A percentile compares a stretch with the other conserved stretches of the same genome.
Conservation (phyloP, 2,888 invertebrate genomes). For the Drosophila peninsularis region DNA sequence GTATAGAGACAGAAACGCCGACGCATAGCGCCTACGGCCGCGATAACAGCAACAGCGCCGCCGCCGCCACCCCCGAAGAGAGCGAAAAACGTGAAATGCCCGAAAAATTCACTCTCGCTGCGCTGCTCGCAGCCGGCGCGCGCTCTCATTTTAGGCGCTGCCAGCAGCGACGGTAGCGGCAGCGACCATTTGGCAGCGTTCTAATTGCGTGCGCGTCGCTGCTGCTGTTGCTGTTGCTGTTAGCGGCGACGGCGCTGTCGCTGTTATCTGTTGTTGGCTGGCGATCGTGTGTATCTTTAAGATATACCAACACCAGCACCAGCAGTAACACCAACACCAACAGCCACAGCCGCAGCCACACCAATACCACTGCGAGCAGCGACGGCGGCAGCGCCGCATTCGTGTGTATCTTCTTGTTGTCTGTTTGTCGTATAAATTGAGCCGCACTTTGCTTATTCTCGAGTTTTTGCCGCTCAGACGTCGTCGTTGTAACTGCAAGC, state of each 20-base stretch:
- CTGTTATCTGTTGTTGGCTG: conserved; percentile 61
- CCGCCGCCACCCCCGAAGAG: conserved; percentile 59
- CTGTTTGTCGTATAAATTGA: conserved; percentile 79
- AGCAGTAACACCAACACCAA: conserved; percentile 23
- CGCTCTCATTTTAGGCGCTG: conserved; percentile 45
- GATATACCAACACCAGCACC: conserved; percentile 57
- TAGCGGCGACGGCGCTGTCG: conserved; percentile 37
- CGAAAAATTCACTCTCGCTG: conserved; percentile 69
- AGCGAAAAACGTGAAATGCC: conserved; percentile 36
- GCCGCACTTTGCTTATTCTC: conserved; percentile 80
- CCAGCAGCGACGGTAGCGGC: conserved; percentile 8
- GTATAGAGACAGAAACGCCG: conserved; percentile 32
- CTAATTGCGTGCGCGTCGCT: conserved; percentile 72
- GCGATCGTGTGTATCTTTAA: conserved; percentile 74
- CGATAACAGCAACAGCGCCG: conserved; percentile 58
- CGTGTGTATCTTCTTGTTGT: conserved; percentile 74
- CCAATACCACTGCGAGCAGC: conserved; percentile 26
- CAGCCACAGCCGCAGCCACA: conserved; percentile 9
- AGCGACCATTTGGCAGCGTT: conserved; percentile 45
- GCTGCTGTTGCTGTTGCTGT: conserved; percentile 43
- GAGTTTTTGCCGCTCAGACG: conserved; percentile 78
- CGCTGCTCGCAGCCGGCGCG: conserved; percentile 40
- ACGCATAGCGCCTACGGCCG: conserved; percentile 48
- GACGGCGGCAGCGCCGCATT: conserved; percentile 36
- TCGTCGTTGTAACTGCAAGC: conserved; percentile 80